Conservation (phyloP, 2,797 vertebrate genomes). For the Cyclura pinguis region DNA sequence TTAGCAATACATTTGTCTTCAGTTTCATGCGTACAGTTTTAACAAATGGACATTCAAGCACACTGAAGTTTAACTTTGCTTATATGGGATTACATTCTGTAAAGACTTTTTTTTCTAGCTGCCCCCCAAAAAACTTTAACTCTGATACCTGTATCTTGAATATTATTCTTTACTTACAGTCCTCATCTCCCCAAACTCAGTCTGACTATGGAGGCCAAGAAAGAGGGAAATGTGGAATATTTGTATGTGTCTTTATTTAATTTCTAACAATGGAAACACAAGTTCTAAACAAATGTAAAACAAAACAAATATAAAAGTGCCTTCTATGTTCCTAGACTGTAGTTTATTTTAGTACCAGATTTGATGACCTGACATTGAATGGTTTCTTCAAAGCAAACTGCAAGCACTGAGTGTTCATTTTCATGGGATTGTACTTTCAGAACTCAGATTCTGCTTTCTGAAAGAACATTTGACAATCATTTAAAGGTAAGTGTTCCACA, state of each 20-base stretch:
- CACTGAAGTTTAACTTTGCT: not conserved
- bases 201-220: not conserved
- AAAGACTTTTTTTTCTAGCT: not conserved
- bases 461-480: too few species aligned
- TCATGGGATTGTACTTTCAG: too few species aligned
- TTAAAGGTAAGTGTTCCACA: too few species aligned
- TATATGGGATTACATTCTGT: not conserved
- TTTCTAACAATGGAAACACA: not conserved
- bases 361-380: not conserved
- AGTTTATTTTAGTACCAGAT: not conserved
- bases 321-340: not conserved
- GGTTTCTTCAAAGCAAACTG: not conserved
- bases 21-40: not conserved
- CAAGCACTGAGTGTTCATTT: not conserved
- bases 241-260: not conserved
- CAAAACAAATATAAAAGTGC: not conserved
- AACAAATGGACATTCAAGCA: slow-evolving; percentile 5
- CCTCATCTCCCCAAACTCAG: not conserved
- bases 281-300: not conserved
- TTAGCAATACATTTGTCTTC: not conserved
- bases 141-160: not conserved
- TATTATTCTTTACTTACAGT: not conserved
- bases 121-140: not conserved
- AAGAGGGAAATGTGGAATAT: not conserved
- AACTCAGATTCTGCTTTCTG: too few species aligned